Base-by-base conservation (phyloP, 2,797 vertebrate species). In the Hemibagrus guttatus region DNA sequence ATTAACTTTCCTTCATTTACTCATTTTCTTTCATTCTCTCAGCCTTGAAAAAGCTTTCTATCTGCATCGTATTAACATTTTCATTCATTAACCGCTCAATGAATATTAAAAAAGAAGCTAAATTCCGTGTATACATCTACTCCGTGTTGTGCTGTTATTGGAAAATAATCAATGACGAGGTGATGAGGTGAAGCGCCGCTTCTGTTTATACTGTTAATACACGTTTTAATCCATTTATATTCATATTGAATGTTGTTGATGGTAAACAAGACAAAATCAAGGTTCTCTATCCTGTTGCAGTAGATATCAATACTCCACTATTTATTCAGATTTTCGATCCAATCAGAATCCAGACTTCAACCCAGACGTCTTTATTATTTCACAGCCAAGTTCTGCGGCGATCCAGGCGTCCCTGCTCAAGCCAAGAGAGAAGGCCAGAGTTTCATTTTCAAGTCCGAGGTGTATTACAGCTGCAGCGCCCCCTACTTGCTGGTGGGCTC, bases 401-500 rank as follows among this genome's bases (percentile, higher is more conserved):
- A 99, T 87, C 97, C 98, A 0, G 97, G 98, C 8, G 84, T 93
- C 72, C 98, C 97, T 42, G 93, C 96, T 83, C 95, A 95, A 89
- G 97, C 97, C 72, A 96, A 93, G 85, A 93, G 97, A 91, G 98
- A 99, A 92, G 98, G 98, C 12, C 98, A 95, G 89, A 98, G 98
- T 90, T 99, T 99, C 91, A 99, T 99, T 89, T 99, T 97, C 90
- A 98, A 97, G 89, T 98, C 98, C 0, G 97, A 99, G 93, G 97
- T 98, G 58, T 95, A 92, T 0, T 99, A 97, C 89, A 97, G 90
- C 94, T 99, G 98, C 94, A 96, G 87, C 83, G 54, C 91, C 86
- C 96, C 97, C 76, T 96, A 96, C 42, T 86, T 99, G 91, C 93
- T 99, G 90, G 98, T 99, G 90, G 98, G 98, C 64, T 96, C 97